Evolutionary conservation across 2,888 invertebrate species (phyloP), one percentile per base, ranked within the genome.

Genomic region (Paralinhomoeus sp.): DNA sequence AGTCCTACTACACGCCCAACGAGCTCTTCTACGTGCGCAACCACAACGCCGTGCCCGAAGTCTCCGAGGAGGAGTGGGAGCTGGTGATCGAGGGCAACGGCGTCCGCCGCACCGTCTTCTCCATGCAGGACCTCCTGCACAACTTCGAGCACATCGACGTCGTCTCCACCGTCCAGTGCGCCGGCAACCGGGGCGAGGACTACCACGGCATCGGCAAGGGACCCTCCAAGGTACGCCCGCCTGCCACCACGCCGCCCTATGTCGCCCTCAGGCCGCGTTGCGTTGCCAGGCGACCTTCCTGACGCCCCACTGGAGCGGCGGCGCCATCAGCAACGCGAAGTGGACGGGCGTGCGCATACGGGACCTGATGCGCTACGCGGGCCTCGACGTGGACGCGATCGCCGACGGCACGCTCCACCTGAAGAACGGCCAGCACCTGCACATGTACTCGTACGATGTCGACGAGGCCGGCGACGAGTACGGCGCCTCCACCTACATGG

Each of bases 1-100:
- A 80, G 47, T 74, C 73, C 60, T 84, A 79, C 54, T 67, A 77
- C 47, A 93, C 93, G 1, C 89, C 91, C 44, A 76, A 75, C 60
- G 82, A 87, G 53, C 65, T 87, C 50, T 97, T 93, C 67, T 97
- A 83, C 69, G 80, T 97, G 18, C 74, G 97, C 45, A 91, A 93
- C 70, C 97, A 97, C 70, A 73, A 97, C 58, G 91, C 93, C 17
- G 91, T 93, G 31, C 93, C 87, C 37, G 70, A 75, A 48, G 68
- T 87, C 45, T 73, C 79, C 12, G 27, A 27, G 27, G 12, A 27
- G 5, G 27, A 27, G 7, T 27, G 27, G 27, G 27, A 27, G 12
- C 27, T 27, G 27, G 12, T 27, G 5, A 12, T 27, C 12, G 27
- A 27, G 12, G 27, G 27, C 7, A 27, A 27, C 27, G 27, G 27